A percentile compares a stretch with the other conserved stretches of the same genome.
phyloP scores from a whole-genome alignment of 2,888 invertebrate genomes.

The Metacarcinus magister region DNA sequence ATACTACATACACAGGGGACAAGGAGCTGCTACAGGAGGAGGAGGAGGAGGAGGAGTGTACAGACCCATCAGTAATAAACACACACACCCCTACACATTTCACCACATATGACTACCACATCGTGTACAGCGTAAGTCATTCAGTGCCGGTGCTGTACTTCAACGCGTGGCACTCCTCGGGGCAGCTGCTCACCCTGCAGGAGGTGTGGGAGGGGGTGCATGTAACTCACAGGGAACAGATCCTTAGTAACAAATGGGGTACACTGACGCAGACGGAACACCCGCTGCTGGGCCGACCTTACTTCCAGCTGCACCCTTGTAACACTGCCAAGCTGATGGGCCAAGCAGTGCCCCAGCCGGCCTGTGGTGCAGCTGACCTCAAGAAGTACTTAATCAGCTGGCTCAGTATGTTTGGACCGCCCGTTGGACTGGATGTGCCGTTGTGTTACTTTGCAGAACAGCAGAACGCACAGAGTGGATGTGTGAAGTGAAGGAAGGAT shows the following conservation, averaged over 20 bases:
- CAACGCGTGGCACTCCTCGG: slow-evolving; percentile 74
- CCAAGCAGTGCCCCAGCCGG: background rate
- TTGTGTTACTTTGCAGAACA: slow-evolving; percentile 70
- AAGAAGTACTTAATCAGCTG: slow-evolving; percentile 75
- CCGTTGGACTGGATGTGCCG: slow-evolving; percentile 72
- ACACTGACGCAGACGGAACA: slow-evolving; percentile 78
- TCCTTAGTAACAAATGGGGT: slow-evolving; percentile 69
- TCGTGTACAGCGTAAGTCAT: slow-evolving; percentile 75
- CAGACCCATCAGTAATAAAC: slow-evolving; percentile 55
- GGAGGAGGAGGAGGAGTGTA: background rate
- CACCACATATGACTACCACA: slow-evolving; percentile 77
- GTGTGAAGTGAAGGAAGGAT: background rate
- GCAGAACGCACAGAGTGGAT: background rate
- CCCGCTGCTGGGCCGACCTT: slow-evolving; percentile 78
- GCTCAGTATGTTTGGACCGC: slow-evolving; percentile 80
- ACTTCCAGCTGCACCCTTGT: slow-evolving; percentile 80
- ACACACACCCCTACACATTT: background rate
- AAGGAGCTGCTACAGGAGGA: background rate
- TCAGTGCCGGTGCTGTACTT: slow-evolving; percentile 78
- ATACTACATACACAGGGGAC: background rate
- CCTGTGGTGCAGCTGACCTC: background rate
- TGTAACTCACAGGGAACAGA: slow-evolving; percentile 61
- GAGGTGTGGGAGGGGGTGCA: slow-evolving; percentile 69
- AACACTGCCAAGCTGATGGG: slow-evolving; percentile 76
- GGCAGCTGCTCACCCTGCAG: slow-evolving; percentile 70